Conservation (phyloP, 2,797 vertebrate species). For the Semotilus atromaculatus region DNA sequence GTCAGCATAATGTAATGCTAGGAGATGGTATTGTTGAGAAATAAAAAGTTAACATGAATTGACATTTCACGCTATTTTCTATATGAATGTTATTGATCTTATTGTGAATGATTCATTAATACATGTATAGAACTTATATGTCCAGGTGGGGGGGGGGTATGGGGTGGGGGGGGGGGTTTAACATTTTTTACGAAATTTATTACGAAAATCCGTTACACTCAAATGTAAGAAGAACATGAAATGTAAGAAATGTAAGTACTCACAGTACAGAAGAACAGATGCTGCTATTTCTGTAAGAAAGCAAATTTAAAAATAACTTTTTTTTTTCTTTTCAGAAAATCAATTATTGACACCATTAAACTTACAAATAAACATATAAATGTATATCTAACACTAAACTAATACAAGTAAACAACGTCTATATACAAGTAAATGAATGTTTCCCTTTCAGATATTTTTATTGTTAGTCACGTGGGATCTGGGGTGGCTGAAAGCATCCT, state of each 20-base stretch:
- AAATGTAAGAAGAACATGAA: too few relatives aligned
- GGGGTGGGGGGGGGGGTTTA: too few relatives aligned
- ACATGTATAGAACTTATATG: too few relatives aligned
- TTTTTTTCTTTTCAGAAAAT: neutral
- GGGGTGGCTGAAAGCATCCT: constrained; percentile 65
- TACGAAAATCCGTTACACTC: too few relatives aligned
- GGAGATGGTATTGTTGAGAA: neutral
- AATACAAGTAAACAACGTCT: neutral
- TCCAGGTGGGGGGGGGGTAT: too few relatives aligned
- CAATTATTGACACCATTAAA: neutral
- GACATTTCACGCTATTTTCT: neutral
- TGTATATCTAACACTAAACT: neutral
- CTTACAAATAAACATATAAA: neutral
- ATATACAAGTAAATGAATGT: neutral
- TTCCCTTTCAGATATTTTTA: constrained; percentile 26
- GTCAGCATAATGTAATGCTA: constrained; percentile 22
- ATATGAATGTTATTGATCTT: too few relatives aligned
- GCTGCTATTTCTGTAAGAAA: neutral
- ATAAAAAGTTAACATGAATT: neutral
- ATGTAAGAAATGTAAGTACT: too few relatives aligned
- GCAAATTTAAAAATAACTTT: neutral
- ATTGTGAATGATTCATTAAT: too few relatives aligned
- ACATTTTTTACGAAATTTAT: too few relatives aligned
- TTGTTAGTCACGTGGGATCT: constrained; percentile 78
- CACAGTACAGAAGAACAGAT: neutral